These are phyloP conservation scores for Philotrypesis tridentata DNA, from an alignment of 1,140 invertebrate species.

Conservation along the genomic window DNA sequence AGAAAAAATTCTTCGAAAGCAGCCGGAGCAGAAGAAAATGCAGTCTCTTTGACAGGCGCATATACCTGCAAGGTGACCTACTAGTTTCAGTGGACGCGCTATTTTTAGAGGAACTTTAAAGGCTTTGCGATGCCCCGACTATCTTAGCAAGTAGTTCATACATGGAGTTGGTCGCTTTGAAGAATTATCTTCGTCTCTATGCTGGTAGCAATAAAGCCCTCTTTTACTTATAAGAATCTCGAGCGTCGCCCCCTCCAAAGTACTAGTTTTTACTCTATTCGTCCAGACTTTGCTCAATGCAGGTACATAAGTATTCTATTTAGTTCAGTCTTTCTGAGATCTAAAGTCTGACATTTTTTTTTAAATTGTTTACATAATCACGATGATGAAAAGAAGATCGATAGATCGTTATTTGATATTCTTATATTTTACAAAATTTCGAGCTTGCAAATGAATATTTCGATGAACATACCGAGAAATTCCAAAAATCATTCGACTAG, in stretches of 20 bases:
- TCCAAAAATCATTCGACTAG: no score
- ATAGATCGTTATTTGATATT: no score
- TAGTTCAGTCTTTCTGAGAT: background rate
- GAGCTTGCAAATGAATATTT: no score
- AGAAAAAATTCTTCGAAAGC: background rate
- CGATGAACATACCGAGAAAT: no score
- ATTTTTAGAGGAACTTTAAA: constrained; percentile 24
- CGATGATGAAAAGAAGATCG: no score
- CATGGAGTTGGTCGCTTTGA: background rate
- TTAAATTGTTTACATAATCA: no score
- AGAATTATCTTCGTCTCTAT: constrained; percentile 12
- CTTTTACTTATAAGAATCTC: background rate
- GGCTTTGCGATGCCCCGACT: background rate
- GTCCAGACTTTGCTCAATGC: background rate
- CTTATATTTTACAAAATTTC: no score
- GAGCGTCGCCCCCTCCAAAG: background rate
- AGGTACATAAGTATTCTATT: background rate
- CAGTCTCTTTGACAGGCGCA: constrained; percentile 22
- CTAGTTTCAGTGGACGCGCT: constrained; percentile 21
- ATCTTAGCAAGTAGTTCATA: background rate
- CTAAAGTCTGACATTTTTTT: no score
- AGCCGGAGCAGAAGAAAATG: background rate
- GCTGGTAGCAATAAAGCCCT: background rate
- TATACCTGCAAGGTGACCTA: constrained; percentile 14
- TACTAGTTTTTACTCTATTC: background rate